Base-by-base conservation (phyloP, 2,888 invertebrate genomes). In the Metopia argyrocephala region DNA sequence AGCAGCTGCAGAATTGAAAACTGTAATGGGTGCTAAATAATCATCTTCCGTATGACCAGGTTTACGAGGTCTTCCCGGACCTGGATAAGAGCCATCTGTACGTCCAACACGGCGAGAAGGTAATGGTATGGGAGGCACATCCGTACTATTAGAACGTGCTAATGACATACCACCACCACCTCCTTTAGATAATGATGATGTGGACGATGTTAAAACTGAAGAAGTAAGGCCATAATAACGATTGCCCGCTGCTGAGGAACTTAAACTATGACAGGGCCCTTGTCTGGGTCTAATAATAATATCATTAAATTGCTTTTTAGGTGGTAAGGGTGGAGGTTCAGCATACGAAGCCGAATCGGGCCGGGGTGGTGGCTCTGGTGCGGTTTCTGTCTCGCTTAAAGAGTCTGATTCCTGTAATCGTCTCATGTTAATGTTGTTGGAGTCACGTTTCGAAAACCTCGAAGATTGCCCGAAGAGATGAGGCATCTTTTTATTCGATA, bases 281-380 rank as follows among this genome's bases (percentile, higher is more conserved):
- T 76, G 59, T 4, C 87, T 84, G 5, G 90, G 90, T 56, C 94
- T 93, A 25, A 92, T 91, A 1, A 91, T 89, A 59, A 92, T 90
- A 82, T 93, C 93, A 65, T 91, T 92, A 54, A 92, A 91, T 84
- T 93, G 93, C 83, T 94, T 94, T 87, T 94, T 95, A 15, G 95
- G 95, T 21, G 95, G 92, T 87, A 95, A 90, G 3, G 95, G 95
- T 1, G 95, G 95, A 3, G 95, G 95, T 86, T 94, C 94, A 5
- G 93, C 92, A 65, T 93, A 91, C 15, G 91, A 87, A 3, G 85
- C 86, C 2, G 89, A 88, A 45, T 91, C 91, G 2, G 90, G 90
- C 3, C 91, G 85, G 2, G 91, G 91, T 20, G 91, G 91, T 18
- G 90, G 90, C 76, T 91, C 91, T 0, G 91, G 89, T 1, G 90